Evolutionary conservation across 2,113 vertebrate species (phyloP), one percentile per base, ranked within the genome.

Genomic region (Hirundichthys speculiger): DNA sequence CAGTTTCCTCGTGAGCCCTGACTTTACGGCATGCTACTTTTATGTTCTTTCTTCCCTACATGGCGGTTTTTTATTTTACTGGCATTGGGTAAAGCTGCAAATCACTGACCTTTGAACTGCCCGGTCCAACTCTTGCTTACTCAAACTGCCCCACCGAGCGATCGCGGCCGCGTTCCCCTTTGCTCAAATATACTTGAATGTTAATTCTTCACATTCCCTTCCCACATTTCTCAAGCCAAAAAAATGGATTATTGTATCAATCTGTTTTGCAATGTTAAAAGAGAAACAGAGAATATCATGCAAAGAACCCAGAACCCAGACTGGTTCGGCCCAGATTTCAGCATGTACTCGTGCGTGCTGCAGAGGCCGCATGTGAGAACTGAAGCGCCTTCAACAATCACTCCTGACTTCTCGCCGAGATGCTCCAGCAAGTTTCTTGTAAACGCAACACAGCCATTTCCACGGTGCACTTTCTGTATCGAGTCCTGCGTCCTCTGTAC

Each of bases 61-160:
- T 22, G 1, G n/a, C 67, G 14, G 24, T 62, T 66, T 25, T 62
- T 66, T 25, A 24, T 69, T 66, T 63, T 64, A 55, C n/a, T 56
- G 53, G 21, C 50, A 45, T 16, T 3, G 41, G 25, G 47, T 52
- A 38, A 61, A 50, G 49, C 48, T 43, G 39, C 18, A 55, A 13
- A 45, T 30, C 38, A 19, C 48, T 60, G n/a, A 18, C 54, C 63
- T 54, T 53, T 43, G 45, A 13, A 22, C 45, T 50, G 15, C 49
- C 39, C 59, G 42, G 39, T 57, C 11, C 25, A 60, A 18, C 30
- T 34, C 30, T 7, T 10, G 30, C 30, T 34, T 7, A 34, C 40
- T 45, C n/a, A 21, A 27, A 9, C 39, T 56, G 64, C 45, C 45
- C n/a, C 50, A 41, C 60, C 27, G 10, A 57, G 25, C 55, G 22